Base-by-base conservation (phyloP, 2,113 vertebrate species). In the Mesocricetus auratus region DNA sequence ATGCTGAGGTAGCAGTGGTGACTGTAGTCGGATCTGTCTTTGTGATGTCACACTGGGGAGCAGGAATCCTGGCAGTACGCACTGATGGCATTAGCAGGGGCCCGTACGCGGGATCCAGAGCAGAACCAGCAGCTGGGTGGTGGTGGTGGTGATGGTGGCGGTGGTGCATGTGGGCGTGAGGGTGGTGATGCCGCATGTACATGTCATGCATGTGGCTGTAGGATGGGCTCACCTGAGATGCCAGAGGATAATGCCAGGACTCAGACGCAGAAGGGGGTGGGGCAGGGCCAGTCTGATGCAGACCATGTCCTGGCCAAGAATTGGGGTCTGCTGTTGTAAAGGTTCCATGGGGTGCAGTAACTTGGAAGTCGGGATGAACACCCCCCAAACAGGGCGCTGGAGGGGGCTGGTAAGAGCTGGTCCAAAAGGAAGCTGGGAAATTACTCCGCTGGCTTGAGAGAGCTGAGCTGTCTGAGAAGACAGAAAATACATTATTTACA, bases 141-240 rank as follows among this genome's bases (percentile, higher is more conserved):
- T 98, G 99, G 90, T 98, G 98, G 50, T 99, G 98, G 92, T 99
- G 99, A 81, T 98, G 98, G 81, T 99, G 99, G 71, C 98, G 98
- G 97, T 98, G 98, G 96, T 99, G 99, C 97, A 99, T 47, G 97
- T 98, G 98, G 94, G 98, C 86, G 56, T 98, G 98, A 87, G 99
- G 98, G 95, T 98, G 99, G 88, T 99, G 98, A 89, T 99, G 99
- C 93, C 99, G 99, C 97, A 99, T 97, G 98, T 99, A 99, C 92
- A 99, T 96, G 0, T 99, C 99, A 89, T 99, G 99, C 98, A 99
- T 98, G 90, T 99, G 99, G 81, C 99, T 98, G 98, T 99, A 99
- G 29, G 99, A 97, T 0, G 99, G 98, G 88, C 98, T 98, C 98
- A 99, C 99, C 98, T 99, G 99, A 97, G 99, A 98, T 97, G 98